Percentiles rank a stretch among this genome's conserved stretches.
phyloP scores from a whole-genome alignment of 2,888 invertebrate species.

The Drosophila percnosoma region DNA sequence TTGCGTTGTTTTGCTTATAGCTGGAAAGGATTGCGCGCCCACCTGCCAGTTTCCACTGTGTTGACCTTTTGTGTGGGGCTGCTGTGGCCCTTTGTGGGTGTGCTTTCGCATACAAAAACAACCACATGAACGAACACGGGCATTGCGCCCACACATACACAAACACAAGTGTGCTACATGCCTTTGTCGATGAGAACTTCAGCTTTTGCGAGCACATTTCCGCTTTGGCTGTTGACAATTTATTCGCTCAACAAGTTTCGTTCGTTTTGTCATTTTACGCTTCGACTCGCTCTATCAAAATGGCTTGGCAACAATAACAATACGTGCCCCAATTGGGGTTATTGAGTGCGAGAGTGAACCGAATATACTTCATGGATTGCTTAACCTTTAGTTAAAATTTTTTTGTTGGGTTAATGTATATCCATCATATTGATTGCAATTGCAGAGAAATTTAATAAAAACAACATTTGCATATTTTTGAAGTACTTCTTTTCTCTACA shows the following conservation, averaged over 20 bases:
- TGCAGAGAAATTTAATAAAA: not conserved
- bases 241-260: constrained; percentile 78
- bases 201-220: constrained; percentile 71
- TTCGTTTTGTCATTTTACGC: constrained; percentile 74
- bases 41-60: constrained; percentile 55
- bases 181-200: constrained; percentile 16
- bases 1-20: constrained; percentile 21
- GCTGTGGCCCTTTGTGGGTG: constrained; percentile 57
- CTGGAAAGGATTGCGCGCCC: constrained; percentile 65
- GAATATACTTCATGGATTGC: not conserved
- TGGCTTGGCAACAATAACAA: constrained; percentile 46
- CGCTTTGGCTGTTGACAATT: constrained; percentile 68
- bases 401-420: not conserved
- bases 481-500: constrained; percentile 1
- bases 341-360: not conserved
- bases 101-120: constrained; percentile 52
- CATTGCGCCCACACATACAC: not conserved
- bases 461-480: not conserved
- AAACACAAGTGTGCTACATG: not conserved
- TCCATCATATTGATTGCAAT: not conserved
- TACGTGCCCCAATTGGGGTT: constrained; percentile 1
- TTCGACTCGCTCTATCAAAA: constrained; percentile 69
- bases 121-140: constrained; percentile 26
- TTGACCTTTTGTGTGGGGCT: constrained; percentile 52
- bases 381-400: not conserved